Evolutionary conservation across 1,140 invertebrate species (phyloP).

Genomic region (Tetramorium simillimum): DNA sequence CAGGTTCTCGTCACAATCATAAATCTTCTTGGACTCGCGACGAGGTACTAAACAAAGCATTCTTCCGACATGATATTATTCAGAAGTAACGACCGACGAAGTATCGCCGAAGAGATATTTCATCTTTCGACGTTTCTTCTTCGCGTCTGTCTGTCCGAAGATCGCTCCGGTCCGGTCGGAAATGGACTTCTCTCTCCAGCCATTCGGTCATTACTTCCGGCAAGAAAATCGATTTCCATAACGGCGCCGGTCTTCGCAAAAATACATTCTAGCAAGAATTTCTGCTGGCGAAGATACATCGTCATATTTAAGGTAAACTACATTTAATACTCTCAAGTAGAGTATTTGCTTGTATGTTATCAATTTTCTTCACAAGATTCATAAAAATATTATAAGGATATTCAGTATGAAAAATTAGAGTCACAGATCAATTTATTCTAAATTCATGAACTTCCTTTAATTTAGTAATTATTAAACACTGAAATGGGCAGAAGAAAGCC

Average conservation of each 20-base stretch:
- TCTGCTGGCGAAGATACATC: not conserved
- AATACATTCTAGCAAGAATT: not conserved
- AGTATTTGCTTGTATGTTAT: not conserved
- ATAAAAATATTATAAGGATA: not conserved
- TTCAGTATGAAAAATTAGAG: not conserved
- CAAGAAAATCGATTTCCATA: conserved; percentile 20
- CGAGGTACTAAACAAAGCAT: conserved; percentile 61
- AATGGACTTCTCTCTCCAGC: conserved; percentile 30
- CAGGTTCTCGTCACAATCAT: conserved; percentile 62
- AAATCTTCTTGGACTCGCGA: conserved; percentile 57
- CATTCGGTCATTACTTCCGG: conserved; percentile 25
- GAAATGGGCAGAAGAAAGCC: not conserved
- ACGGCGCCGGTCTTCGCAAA: not conserved
- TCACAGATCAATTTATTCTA: not conserved
- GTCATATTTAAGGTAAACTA: not conserved
- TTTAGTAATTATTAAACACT: not conserved
- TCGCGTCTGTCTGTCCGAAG: not conserved
- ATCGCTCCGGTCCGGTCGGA: conserved; percentile 19
- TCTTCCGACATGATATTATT: conserved; percentile 56
- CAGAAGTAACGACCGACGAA: conserved; percentile 49
- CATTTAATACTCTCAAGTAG: not conserved
- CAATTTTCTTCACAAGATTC: not conserved
- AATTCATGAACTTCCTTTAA: not conserved
- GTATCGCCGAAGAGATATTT: conserved; percentile 20
- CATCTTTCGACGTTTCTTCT: conserved; percentile 31